Conservation (phyloP, 2,797 vertebrate species). For the Valencia hispanica region DNA sequence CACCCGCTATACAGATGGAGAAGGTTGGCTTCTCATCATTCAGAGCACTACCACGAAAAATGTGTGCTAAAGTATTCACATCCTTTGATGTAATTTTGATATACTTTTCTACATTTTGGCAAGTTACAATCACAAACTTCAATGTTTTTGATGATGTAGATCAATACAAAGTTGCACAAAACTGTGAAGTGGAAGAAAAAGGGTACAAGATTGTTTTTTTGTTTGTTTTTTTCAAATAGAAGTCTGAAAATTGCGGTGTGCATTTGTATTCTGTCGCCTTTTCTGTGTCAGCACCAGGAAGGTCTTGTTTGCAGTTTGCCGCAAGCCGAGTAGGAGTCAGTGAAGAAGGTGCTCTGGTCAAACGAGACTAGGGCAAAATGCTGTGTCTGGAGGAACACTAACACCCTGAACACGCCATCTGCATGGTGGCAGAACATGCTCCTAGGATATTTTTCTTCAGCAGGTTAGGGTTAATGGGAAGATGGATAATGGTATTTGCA, state of each 20-base stretch:
- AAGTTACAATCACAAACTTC: neutral
- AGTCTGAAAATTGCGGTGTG: neutral
- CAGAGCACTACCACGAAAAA: slow-evolving; percentile 47
- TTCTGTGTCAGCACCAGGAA: too few relatives aligned
- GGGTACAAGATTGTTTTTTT: neutral
- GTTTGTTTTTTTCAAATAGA: neutral
- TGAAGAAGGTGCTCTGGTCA: neutral
- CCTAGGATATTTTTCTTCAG: too few relatives aligned
- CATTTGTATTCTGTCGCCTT: too few relatives aligned
- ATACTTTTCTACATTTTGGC: neutral
- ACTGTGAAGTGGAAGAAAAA: neutral
- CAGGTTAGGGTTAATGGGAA: too few relatives aligned
- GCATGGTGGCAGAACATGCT: neutral
- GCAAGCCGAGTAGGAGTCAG: neutral
- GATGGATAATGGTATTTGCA: too few relatives aligned
- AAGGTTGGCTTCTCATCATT: slow-evolving; percentile 60
- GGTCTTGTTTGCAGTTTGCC: neutral
- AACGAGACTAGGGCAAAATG: too few relatives aligned
- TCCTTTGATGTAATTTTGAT: too few relatives aligned
- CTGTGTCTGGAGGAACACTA: neutral
- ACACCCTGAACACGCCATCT: neutral
- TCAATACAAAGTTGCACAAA: neutral
- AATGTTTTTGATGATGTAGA: neutral
- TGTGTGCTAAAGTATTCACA: neutral
- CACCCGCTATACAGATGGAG: slow-evolving; percentile 52